phyloP scores from a whole-genome alignment of 1,140 invertebrate species.

The Drosophila varians region DNA sequence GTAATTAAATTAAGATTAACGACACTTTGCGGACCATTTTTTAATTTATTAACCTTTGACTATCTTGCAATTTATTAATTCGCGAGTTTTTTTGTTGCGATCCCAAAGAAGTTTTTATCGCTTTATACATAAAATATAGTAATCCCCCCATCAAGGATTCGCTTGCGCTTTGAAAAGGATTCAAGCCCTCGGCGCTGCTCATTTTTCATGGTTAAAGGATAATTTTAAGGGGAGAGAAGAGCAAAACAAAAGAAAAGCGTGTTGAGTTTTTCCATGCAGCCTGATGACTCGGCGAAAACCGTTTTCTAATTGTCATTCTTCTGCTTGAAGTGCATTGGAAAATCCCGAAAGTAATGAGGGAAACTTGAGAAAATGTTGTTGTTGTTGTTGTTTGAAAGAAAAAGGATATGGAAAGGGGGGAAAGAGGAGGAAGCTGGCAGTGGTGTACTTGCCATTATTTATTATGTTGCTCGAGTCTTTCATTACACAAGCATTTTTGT shows the following conservation, averaged over 20 bases:
- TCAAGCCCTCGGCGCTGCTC: constrained; percentile 14
- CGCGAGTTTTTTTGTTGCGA: not conserved
- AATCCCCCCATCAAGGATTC: not conserved
- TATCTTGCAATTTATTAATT: not conserved
- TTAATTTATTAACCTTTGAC: not conserved
- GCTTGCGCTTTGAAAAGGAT: constrained; percentile 13
- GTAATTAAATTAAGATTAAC: not conserved
- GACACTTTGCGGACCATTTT: not conserved
- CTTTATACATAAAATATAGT: not conserved
- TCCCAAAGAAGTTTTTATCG: constrained; percentile 15
- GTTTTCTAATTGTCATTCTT: constrained; percentile 55
- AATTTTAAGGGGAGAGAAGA: not conserved
- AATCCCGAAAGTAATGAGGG: constrained; percentile 38
- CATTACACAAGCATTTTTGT: constrained; percentile 75
- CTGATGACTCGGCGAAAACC: constrained; percentile 26
- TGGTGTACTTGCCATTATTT: constrained; percentile 73
- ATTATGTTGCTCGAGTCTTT: constrained; percentile 81
- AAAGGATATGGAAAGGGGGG: not conserved
- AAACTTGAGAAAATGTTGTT: constrained; percentile 17
- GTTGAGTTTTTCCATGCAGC: constrained; percentile 13
- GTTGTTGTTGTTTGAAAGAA: not conserved
- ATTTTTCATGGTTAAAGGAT: constrained; percentile 38
- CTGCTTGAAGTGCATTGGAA: constrained; percentile 31
- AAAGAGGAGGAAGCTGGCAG: constrained; percentile 11
- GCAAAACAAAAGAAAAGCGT: constrained; percentile 9